Conservation (phyloP, 2,888 invertebrate genomes). For the Dolichopus griseipennis region DNA sequence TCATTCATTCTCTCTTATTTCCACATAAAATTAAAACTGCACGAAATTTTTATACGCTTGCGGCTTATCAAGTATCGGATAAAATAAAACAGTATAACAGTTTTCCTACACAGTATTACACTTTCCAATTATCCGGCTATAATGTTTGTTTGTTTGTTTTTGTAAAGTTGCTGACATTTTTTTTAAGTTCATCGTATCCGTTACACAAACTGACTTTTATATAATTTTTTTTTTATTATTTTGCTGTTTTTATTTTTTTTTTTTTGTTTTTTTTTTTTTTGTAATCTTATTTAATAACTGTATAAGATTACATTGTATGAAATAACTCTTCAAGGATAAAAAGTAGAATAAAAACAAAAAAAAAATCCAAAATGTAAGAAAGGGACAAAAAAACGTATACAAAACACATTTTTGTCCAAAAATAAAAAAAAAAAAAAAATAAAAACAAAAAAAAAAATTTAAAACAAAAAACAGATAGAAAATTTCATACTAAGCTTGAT, state of each 20-base stretch:
- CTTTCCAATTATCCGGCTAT: not conserved
- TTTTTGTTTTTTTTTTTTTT: not conserved
- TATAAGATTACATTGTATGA: not conserved
- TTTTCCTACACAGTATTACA: not conserved
- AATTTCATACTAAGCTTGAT: not conserved
- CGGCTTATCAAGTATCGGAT: not conserved
- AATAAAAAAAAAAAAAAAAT: not conserved
- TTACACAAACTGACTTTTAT: no score
- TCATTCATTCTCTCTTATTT: no score
- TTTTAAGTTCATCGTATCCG: not conserved
- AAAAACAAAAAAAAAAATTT: no score
- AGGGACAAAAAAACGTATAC: not conserved
- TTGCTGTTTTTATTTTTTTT: not conserved
- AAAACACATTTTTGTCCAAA: not conserved
- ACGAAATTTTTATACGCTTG: not conserved
- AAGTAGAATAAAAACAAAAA: not conserved
- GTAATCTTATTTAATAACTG: conserved; percentile 1
- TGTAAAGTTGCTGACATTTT: not conserved
- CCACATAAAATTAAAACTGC: not conserved
- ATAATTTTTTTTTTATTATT: no score
- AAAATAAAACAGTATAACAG: no score
- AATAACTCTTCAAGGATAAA: not conserved
- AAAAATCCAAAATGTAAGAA: not conserved
- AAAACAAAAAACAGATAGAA: not conserved
- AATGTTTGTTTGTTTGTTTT: not conserved